A percentile compares a stretch with the other conserved stretches of the same genome.
These are phyloP conservation scores for Petrolisthes cinctipes DNA, from an alignment of 2,888 invertebrate genomes.

Conservation along the genomic window DNA sequence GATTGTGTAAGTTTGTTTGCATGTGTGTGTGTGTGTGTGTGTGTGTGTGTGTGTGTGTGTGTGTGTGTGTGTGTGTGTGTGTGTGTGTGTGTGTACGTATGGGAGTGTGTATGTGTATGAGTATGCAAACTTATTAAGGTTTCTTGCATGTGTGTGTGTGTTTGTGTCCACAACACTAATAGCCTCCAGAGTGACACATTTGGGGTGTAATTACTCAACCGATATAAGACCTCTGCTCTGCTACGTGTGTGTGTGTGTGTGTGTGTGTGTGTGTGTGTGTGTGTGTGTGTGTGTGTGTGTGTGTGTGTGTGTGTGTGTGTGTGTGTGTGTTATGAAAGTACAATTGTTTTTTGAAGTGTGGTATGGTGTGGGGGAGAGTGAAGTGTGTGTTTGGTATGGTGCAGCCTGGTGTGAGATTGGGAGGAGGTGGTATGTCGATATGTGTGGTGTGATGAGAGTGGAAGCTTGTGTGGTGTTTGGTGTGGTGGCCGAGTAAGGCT, in stretches of 20 bases:
- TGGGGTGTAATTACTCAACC: too few species aligned
- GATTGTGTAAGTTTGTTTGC: background rate
- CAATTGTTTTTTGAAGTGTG: background rate
- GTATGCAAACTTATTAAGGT: background rate
- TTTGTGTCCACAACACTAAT: too few species aligned
- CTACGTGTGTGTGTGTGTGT: background rate
- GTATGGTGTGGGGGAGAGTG: background rate
- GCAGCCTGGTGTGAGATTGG: background rate
- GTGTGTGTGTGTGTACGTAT: background rate
- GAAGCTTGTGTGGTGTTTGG: background rate
- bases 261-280: background rate
- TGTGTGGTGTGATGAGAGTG: background rate
- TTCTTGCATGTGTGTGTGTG: background rate
- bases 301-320: constrained; percentile 1
- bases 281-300: background rate
- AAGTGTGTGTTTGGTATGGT: background rate
- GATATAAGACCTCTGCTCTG: too few species aligned
- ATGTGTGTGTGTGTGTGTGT: background rate
- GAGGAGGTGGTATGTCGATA: background rate
- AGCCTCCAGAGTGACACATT: too few species aligned
- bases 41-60: too few species aligned
- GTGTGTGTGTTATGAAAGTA: background rate
- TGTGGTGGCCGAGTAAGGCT: background rate
- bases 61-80: background rate
- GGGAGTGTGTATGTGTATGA: background rate